Evolutionary conservation across 2,888 invertebrate species (phyloP), one percentile per base, ranked within the genome.

Genomic region (Cryptosula pallasiana): DNA sequence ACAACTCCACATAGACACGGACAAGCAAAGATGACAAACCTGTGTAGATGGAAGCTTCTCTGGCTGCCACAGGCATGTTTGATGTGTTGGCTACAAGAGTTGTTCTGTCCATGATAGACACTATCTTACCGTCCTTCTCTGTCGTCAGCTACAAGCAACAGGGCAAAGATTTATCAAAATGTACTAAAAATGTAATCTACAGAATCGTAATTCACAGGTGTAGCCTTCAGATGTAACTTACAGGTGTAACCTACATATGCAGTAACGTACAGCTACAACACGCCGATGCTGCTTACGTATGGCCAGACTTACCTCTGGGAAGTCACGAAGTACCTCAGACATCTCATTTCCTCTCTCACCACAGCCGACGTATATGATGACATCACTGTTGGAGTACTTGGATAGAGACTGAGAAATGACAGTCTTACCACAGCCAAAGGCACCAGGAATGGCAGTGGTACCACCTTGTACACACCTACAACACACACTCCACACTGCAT

Each of bases 341-440:
- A 99, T 99, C 89, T 99, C 99, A 88, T 99, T 99, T 88, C 93
- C 99, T 88, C 99, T 91, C 88, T 99, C 99, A 73, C 99, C 99
- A 87, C 99, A 99, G 74, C 99, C 99, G 76, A 99, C 99, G 88
- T 99, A 99, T 81, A 99, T 87, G 86, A 99, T 99, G 83, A 98
- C 95, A 86, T 99, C 98, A 72, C 96, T 97, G 89, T 99, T 99
- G 84, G 97, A 98, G 87, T 95, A 99, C 87, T 99, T 99, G 81
- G 98, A 99, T 75, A 99, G 88, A 0, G 99, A 94, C 87, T 99
- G 99, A 3, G 98, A 99, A 87, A 99, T 99, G 82, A 99, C 99
- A 86, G 99, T 99, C 89, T 99, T 99, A 80, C 99, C 99, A 87
- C 99, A 99, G 86, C 99, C 99, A 88, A 99, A 99, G 82, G 99